phyloP scores from a whole-genome alignment of 1,140 invertebrate genomes.

The Magallana ariakensis region DNA sequence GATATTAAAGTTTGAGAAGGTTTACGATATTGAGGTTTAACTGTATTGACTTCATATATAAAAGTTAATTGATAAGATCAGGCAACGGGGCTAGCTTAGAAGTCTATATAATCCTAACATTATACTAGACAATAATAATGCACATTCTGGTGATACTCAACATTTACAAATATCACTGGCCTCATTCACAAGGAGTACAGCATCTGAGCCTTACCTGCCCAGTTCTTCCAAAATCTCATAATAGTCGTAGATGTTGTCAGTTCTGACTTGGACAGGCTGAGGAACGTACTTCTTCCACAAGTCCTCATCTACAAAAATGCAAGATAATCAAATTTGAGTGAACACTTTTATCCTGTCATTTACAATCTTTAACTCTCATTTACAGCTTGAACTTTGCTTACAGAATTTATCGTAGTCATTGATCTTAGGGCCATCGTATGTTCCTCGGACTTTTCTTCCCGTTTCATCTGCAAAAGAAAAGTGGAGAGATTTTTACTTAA shows the following conservation, averaged over 20 bases:
- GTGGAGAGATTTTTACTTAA: no score
- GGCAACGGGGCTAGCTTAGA: no score
- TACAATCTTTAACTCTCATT: neutral
- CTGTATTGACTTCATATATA: no score
- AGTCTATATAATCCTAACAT: no score
- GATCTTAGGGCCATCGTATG: conserved; percentile 90
- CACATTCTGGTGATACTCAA: no score
- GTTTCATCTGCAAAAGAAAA: no score
- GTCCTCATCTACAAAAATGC: conserved; percentile 90
- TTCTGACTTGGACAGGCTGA: conserved; percentile 97
- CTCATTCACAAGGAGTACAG: neutral
- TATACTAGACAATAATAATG: no score
- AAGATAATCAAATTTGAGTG: neutral
- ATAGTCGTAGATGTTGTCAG: conserved; percentile 96
- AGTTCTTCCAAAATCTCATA: conserved; percentile 99
- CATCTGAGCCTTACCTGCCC: conserved; percentile 84
- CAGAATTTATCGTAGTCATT: conserved; percentile 97
- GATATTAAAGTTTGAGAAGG: no score
- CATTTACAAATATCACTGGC: no score
- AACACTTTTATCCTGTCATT: neutral
- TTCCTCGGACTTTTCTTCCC: no score
- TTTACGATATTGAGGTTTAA: no score
- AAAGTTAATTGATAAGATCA: no score
- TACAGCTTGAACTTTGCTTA: conserved; percentile 75
- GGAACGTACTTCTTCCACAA: conserved; percentile 98